These are phyloP conservation scores for Machimus rusticus DNA, from an alignment of 2,888 invertebrate genomes.

Conservation along the genomic window DNA sequence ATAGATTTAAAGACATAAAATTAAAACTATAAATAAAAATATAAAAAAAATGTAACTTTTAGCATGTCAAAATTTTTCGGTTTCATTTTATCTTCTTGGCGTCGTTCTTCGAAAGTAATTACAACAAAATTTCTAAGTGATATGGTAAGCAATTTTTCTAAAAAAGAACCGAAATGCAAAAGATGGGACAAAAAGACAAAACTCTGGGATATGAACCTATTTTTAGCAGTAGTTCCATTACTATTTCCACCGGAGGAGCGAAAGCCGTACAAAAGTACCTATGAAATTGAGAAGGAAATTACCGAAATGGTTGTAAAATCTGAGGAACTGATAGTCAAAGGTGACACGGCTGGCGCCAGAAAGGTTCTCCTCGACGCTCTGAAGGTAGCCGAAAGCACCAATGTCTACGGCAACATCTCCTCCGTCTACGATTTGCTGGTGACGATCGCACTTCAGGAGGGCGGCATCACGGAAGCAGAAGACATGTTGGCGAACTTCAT, in stretches of 20 bases:
- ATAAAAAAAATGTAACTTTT: neutral
- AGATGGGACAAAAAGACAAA: neutral
- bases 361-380: constrained; percentile 60
- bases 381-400: constrained; percentile 60
- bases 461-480: constrained; percentile 61
- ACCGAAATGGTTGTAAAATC: constrained; percentile 46
- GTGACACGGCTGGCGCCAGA: constrained; percentile 60
- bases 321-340: constrained; percentile 40
- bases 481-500: constrained; percentile 59
- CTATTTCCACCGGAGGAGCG: neutral
- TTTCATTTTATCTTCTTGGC: neutral
- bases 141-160: neutral
- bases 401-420: constrained; percentile 52
- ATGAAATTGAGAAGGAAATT: constrained; percentile 48
- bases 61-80: neutral
- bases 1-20: neutral
- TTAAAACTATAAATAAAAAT: neutral
- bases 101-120: neutral
- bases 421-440: constrained; percentile 62
- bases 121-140: neutral
- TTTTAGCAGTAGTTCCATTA: neutral
- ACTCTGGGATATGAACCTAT: neutral
- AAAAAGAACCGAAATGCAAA: neutral
- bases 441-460: constrained; percentile 60
- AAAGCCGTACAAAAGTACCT: neutral